Evolutionary conservation across 2,888 invertebrate species (phyloP).

Genomic region (Steinernema hermaphroditum): DNA sequence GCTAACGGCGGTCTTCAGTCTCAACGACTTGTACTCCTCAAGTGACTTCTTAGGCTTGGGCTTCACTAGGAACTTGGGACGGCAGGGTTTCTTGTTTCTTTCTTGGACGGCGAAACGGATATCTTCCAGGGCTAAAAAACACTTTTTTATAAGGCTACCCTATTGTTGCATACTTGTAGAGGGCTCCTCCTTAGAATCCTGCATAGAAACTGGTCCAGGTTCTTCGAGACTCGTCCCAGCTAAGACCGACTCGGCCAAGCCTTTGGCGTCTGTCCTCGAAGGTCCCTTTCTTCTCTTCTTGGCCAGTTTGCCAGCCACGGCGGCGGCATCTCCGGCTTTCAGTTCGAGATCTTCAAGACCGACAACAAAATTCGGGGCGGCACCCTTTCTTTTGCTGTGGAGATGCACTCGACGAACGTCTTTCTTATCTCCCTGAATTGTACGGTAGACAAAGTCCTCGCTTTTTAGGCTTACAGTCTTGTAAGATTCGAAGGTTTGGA

Average conservation of each 20-base stretch:
- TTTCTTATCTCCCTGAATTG: conserved; percentile 9
- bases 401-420: conserved; percentile 21
- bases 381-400: conserved; percentile 37
- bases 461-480: neutral
- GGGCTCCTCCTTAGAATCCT: neutral
- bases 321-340: conserved; percentile 62
- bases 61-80: conserved; percentile 64
- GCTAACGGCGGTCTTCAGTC: conserved; percentile 64
- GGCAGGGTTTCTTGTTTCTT: conserved; percentile 53
- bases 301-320: conserved; percentile 60
- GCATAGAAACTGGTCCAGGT: conserved; percentile 24
- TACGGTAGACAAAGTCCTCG: neutral
- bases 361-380: conserved; percentile 60
- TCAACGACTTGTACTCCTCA: conserved; percentile 64
- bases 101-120: conserved; percentile 56
- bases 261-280: conserved; percentile 33
- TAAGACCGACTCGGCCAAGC: conserved; percentile 37
- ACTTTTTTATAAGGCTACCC: neutral
- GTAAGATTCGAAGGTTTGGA: neutral
- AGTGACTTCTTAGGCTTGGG: conserved; percentile 59
- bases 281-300: conserved; percentile 34
- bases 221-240: conserved; percentile 34
- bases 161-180: neutral
- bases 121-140: conserved; percentile 53
- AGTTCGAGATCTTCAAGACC: conserved; percentile 65